A percentile compares a stretch with the other conserved stretches of the same genome.
Evolutionary conservation across 2,113 vertebrate genomes (phyloP).

Genomic region (Paratilapia polleni): DNA sequence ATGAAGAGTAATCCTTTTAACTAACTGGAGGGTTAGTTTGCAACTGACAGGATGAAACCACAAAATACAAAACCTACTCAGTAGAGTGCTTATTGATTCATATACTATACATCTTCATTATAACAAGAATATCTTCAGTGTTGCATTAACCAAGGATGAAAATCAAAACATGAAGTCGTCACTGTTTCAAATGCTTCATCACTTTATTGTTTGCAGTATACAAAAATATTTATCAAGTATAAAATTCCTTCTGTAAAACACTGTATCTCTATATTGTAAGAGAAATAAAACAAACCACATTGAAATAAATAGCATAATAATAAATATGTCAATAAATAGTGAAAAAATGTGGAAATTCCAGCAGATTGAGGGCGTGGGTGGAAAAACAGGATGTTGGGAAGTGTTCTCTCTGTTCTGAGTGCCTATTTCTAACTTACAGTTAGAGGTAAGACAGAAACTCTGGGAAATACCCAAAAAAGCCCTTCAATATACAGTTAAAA

Average conservation of each 20-base stretch:
- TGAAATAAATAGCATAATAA: slow-evolving; percentile 74
- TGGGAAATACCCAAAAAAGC: slow-evolving; percentile 70
- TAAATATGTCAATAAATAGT: slow-evolving; percentile 78
- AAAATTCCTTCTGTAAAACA: slow-evolving; percentile 55
- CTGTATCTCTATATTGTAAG: slow-evolving; percentile 39
- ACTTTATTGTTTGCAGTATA: slow-evolving; percentile 65
- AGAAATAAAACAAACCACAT: slow-evolving; percentile 56
- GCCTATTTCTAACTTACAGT: slow-evolving; percentile 36
- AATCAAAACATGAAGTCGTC: slow-evolving; percentile 50
- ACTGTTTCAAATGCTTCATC: slow-evolving; percentile 51
- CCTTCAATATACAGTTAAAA: slow-evolving; percentile 17
- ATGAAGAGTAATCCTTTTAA: slow-evolving; percentile 15
- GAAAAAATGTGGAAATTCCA: slow-evolving; percentile 73
- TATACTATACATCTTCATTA: slow-evolving; percentile 2
- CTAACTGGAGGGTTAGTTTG: slow-evolving; percentile 31
- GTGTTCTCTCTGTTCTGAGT: neutral
- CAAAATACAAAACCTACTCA: slow-evolving; percentile 11
- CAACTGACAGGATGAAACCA: slow-evolving; percentile 7
- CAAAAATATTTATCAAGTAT: slow-evolving; percentile 51
- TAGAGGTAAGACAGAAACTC: slow-evolving; percentile 65
- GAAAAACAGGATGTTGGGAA: slow-evolving; percentile 60
- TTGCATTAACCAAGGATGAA: slow-evolving; percentile 23
- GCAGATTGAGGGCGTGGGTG: slow-evolving; percentile 15
- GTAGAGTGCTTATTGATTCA: slow-evolving; percentile 11
- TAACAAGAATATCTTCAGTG: slow-evolving; percentile 17